Percentiles rank a stretch among this genome's conserved stretches.
Conservation (phyloP, 2,888 invertebrate genomes). For the Iselma pallidipennis region DNA sequence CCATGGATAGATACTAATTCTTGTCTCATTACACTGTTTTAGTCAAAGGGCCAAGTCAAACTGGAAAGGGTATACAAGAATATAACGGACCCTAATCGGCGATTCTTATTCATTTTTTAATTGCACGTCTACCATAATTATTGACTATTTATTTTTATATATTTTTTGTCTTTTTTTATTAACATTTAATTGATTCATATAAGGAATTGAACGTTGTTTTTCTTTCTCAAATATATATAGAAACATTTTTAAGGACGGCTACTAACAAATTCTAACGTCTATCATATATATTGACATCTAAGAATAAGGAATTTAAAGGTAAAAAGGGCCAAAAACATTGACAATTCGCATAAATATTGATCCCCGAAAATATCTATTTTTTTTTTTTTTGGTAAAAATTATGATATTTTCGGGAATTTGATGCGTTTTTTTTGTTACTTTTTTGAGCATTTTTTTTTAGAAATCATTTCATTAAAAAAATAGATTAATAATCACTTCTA, state of each 20-base stretch:
- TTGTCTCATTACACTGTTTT: no score
- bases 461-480: neutral
- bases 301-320: slow-evolving; percentile 1
- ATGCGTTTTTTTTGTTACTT: slow-evolving; percentile 7
- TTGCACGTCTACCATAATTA: slow-evolving; percentile 7
- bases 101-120: slow-evolving; percentile 1
- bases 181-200: neutral
- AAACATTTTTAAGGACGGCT: slow-evolving; percentile 30
- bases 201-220: slow-evolving; percentile 1
- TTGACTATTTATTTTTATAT: slow-evolving; percentile 7
- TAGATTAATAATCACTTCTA: slow-evolving; percentile 21
- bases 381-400: slow-evolving; percentile 16
- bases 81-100: neutral
- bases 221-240: slow-evolving; percentile 13
- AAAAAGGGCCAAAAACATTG: neutral
- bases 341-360: neutral
- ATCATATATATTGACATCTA: no score
- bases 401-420: slow-evolving; percentile 16
- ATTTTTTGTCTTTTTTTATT: slow-evolving; percentile 2
- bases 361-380: neutral
- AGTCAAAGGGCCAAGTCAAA: no score
- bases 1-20: no score
- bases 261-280: slow-evolving; percentile 34
- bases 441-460: neutral
- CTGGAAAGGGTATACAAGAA: neutral